Conservation (phyloP, 2,113 vertebrate species). For the Orientallactaga bullata region DNA sequence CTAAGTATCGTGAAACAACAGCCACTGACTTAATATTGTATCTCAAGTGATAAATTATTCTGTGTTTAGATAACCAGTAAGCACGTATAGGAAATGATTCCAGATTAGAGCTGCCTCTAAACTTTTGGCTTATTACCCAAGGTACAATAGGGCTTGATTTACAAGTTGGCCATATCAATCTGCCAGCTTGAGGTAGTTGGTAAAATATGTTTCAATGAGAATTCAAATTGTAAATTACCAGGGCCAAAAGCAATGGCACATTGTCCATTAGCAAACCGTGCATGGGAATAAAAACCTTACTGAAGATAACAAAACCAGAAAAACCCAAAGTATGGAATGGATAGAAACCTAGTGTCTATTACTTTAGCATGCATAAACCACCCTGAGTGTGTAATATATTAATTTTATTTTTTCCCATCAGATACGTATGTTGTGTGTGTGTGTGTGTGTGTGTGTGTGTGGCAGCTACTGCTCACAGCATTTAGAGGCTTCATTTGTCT, state of each 20-base stretch:
- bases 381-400: neutral
- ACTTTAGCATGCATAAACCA: neutral
- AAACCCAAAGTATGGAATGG: neutral
- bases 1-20: neutral
- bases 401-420: conserved; percentile 22
- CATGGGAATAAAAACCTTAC: neutral
- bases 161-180: neutral
- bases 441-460: neutral
- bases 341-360: neutral
- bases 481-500: neutral
- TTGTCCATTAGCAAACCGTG: neutral
- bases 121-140: neutral
- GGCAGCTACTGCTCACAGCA: neutral
- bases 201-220: neutral
- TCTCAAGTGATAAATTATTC: neutral
- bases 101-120: neutral
- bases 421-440: neutral
- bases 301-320: neutral
- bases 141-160: neutral
- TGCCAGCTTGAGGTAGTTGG: neutral
- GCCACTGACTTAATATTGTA: neutral
- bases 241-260: neutral
- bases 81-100: neutral
- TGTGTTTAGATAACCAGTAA: neutral
- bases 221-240: neutral